Conservation (phyloP, 2,888 invertebrate species). For the Papilio elwesi region DNA sequence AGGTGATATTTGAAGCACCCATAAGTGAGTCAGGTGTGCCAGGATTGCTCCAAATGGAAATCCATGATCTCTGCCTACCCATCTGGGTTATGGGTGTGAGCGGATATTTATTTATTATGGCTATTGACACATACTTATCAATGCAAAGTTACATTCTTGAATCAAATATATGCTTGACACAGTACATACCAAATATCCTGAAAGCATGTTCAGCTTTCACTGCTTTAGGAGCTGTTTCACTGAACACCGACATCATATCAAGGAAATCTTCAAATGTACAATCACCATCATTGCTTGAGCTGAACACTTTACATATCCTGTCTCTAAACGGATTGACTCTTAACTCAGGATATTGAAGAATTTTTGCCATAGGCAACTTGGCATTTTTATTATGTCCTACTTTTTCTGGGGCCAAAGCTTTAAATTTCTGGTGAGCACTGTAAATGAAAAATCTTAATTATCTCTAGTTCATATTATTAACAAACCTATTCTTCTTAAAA, state of each 20-base stretch:
- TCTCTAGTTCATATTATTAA: no score
- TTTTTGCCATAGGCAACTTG: slow-evolving; percentile 92
- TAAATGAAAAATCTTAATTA: slow-evolving; percentile 67
- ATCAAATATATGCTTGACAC: neutral
- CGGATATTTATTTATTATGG: no score
- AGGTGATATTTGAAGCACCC: no score
- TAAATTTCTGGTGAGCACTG: slow-evolving; percentile 96
- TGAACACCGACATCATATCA: slow-evolving; percentile 98
- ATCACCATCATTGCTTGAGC: slow-evolving; percentile 94
- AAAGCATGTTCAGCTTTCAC: slow-evolving; percentile 98
- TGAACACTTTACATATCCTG: slow-evolving; percentile 95
- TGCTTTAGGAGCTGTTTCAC: slow-evolving; percentile 94
- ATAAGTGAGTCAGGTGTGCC: no score
- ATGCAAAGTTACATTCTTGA: neutral
- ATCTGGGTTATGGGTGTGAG: no score
- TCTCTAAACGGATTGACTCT: slow-evolving; percentile 96
- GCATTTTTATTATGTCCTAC: slow-evolving; percentile 95
- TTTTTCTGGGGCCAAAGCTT: slow-evolving; percentile 94
- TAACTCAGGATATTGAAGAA: slow-evolving; percentile 94
- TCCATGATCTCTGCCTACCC: no score
- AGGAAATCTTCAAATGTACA: slow-evolving; percentile 98
- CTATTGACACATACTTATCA: no score
- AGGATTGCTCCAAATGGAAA: no score
- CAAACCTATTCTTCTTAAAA: no score
- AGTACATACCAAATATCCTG: slow-evolving; percentile 93